Evolutionary conservation across 2,113 vertebrate genomes (phyloP).

Genomic region (Rhinolophus sinicus): DNA sequence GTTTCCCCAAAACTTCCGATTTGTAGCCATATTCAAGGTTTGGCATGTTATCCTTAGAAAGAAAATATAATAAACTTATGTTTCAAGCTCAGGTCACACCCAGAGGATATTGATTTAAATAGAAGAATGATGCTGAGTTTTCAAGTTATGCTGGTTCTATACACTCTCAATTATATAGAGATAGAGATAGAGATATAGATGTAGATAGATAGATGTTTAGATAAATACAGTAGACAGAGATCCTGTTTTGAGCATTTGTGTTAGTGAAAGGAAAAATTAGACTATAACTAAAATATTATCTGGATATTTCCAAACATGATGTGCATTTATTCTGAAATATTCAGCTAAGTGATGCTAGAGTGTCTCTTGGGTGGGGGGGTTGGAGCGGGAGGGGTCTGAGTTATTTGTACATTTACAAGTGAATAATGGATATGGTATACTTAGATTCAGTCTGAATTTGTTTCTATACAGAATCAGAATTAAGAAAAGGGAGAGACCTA

Average conservation of each 20-base stretch:
- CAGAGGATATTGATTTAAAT: constrained; percentile 18
- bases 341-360: background rate
- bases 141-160: constrained; percentile 51
- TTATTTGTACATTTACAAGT: background rate
- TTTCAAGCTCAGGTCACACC: constrained; percentile 64
- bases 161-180: constrained; percentile 54
- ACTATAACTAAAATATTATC: background rate
- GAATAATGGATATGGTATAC: background rate
- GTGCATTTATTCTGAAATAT: background rate
- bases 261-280: background rate
- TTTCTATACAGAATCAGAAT: background rate
- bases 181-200: background rate
- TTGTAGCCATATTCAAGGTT: constrained; percentile 66
- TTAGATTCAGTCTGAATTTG: background rate
- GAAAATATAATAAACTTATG: constrained; percentile 67
- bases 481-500: background rate
- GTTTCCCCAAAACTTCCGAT: constrained; percentile 10
- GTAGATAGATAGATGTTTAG: background rate
- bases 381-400: background rate
- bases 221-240: background rate
- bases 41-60: constrained; percentile 77
- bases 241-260: constrained; percentile 11
- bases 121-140: constrained; percentile 66
- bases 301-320: background rate
- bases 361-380: background rate